phyloP scores from a whole-genome alignment of 2,888 invertebrate species.

The Drosophila tripunctata region DNA sequence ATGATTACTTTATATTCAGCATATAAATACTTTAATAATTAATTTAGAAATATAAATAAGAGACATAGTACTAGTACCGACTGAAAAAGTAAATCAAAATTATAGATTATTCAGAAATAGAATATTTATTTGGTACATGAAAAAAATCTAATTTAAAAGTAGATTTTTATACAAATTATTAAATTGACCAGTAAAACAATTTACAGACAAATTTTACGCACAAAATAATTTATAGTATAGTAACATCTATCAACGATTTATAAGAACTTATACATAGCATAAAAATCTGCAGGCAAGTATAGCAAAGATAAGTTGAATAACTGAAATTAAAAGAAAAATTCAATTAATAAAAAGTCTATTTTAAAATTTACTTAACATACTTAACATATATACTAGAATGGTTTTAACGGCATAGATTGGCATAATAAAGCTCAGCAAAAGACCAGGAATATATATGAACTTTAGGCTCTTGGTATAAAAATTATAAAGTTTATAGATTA shows the following conservation, averaged over 20 bases:
- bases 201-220: too few relatives aligned
- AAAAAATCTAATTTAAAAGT: too few relatives aligned
- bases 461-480: not conserved
- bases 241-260: too few relatives aligned
- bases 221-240: too few relatives aligned
- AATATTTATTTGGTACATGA: too few relatives aligned
- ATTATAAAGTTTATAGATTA: not conserved
- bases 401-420: not conserved
- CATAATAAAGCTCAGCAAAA: slow-evolving; percentile 9
- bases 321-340: not conserved
- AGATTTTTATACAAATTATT: too few relatives aligned
- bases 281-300: not conserved
- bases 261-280: not conserved
- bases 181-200: too few relatives aligned
- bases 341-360: not conserved
- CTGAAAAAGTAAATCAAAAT: not conserved
- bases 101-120: too few relatives aligned
- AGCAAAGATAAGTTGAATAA: not conserved
- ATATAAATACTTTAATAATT: too few relatives aligned
- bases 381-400: not conserved
- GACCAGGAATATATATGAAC: slow-evolving; percentile 6
- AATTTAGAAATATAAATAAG: not conserved
- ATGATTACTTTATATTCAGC: too few relatives aligned
- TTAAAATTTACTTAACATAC: not conserved
- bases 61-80: not conserved